Conservation (phyloP, 2,888 invertebrate species). For the Ophraella communa region DNA sequence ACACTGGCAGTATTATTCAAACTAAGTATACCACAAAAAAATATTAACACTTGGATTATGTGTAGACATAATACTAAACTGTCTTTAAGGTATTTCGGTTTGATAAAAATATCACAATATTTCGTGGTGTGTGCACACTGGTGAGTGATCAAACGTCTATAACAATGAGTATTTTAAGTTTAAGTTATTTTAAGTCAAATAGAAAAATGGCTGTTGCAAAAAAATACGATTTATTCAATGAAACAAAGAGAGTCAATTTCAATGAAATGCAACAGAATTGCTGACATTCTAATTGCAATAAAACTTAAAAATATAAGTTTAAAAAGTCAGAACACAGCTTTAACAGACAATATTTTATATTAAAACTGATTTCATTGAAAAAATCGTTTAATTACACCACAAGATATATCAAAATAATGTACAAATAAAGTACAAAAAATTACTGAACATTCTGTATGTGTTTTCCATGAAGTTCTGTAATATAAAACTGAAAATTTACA, state of each 20-base stretch:
- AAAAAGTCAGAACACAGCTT: too few species aligned
- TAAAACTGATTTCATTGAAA: neutral
- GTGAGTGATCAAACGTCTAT: constrained; percentile 12
- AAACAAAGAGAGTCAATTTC: too few species aligned
- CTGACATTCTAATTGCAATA: too few species aligned
- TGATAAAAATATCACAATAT: constrained; percentile 24
- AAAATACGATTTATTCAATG: neutral
- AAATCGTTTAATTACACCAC: neutral
- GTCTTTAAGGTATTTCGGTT: constrained; percentile 16
- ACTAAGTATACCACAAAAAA: constrained; percentile 8
- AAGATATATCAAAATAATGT: neutral
- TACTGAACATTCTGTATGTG: neutral
- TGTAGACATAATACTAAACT: constrained; percentile 15
- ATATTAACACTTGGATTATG: neutral
- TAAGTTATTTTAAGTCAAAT: neutral
- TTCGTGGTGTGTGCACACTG: constrained; percentile 11
- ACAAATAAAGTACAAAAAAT: neutral
- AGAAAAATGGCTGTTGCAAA: neutral
- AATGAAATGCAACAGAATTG: too few species aligned
- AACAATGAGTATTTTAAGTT: constrained; percentile 16
- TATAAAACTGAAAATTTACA: neutral
- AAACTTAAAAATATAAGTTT: too few species aligned
- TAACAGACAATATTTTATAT: too few species aligned
- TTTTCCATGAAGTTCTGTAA: too few species aligned
- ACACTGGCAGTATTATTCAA: constrained; percentile 14